These are phyloP conservation scores for Gopherus evgoodei DNA, from an alignment of 2,113 vertebrate species.

Conservation along the genomic window DNA sequence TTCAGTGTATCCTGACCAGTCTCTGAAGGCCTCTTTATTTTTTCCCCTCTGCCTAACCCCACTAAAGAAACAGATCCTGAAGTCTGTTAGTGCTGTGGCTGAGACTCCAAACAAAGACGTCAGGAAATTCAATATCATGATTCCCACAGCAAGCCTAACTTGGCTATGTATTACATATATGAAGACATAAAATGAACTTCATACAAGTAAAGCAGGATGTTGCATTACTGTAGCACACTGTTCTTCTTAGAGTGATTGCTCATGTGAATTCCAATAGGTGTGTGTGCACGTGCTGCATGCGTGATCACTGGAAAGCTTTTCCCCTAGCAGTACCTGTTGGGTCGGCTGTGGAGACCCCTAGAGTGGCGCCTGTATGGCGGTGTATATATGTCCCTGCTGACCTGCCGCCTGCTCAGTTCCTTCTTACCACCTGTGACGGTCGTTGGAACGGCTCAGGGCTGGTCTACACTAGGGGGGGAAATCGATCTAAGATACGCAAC, in stretches of 20 bases:
- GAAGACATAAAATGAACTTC: not conserved
- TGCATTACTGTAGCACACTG: not conserved
- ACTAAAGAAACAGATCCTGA: not conserved
- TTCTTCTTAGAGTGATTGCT: not conserved
- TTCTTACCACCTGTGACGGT: too few relatives aligned
- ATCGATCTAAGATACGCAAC: too few relatives aligned
- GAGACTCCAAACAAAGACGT: not conserved
- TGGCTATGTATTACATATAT: not conserved
- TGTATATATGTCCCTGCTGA: too few relatives aligned
- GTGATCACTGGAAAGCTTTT: too few relatives aligned
- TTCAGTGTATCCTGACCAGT: accelerated
- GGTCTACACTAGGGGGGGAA: too few relatives aligned
- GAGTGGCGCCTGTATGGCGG: too few relatives aligned
- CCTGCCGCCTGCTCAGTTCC: too few relatives aligned
- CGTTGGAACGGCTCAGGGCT: too few relatives aligned
- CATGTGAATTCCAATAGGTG: too few relatives aligned
- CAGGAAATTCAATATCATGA: not conserved
- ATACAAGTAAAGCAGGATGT: not conserved
- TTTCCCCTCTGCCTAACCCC: not conserved
- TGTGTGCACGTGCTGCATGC: too few relatives aligned
- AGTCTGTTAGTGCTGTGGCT: not conserved
- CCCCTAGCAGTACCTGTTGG: too few relatives aligned
- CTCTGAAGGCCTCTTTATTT: not conserved
- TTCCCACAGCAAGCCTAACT: not conserved
- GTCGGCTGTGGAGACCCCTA: too few relatives aligned